Conservation (phyloP, 2,888 invertebrate genomes). For the Mellilla xanthometata region DNA sequence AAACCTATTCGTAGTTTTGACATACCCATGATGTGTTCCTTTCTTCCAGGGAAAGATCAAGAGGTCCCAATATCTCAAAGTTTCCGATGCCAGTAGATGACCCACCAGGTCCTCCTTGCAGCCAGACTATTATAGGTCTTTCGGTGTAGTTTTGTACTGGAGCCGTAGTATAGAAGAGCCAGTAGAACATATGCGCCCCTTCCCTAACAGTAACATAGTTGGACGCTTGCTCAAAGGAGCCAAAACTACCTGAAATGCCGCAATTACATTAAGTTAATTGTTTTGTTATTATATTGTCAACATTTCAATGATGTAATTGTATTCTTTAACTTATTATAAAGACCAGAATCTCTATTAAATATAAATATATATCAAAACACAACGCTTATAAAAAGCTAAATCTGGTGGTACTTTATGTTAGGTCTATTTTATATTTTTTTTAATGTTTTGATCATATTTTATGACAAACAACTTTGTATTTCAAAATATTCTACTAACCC, state of each 20-base stretch:
- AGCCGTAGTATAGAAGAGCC: slow-evolving; percentile 90
- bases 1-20: neutral
- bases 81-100: slow-evolving; percentile 93
- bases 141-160: slow-evolving; percentile 82
- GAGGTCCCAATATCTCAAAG: slow-evolving; percentile 91
- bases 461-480: no score
- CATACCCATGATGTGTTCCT: slow-evolving; percentile 90
- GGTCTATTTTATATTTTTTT: no score
- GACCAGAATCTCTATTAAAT: no score
- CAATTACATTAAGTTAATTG: no score
- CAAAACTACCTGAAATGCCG: slow-evolving; percentile 67
- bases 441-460: no score
- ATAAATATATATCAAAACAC: no score
- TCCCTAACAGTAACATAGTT: slow-evolving; percentile 88
- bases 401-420: no score
- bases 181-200: slow-evolving; percentile 93
- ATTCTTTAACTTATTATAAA: no score
- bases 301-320: no score
- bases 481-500: slow-evolving; percentile 3
- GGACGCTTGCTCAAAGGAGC: slow-evolving; percentile 87
- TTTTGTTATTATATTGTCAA: no score
- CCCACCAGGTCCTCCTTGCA: slow-evolving; percentile 93
- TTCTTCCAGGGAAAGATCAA: slow-evolving; percentile 84
- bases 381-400: no score
- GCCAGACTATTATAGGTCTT: slow-evolving; percentile 92